Conservation (phyloP, 2,113 vertebrate genomes). For the Antechinus stuartii region DNA sequence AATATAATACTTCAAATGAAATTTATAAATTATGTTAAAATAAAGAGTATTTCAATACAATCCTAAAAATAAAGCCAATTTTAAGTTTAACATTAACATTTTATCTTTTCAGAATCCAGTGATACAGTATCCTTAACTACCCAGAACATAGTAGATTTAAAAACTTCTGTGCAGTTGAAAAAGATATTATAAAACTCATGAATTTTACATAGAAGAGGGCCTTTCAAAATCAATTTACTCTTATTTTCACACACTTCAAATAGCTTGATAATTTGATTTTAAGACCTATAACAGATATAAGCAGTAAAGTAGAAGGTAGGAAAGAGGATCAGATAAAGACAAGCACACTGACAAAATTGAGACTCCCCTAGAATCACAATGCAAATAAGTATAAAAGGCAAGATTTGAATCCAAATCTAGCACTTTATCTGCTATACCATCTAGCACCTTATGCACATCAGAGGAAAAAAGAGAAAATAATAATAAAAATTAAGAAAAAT, state of each 20-base stretch:
- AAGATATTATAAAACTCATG: not conserved
- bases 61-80: not conserved
- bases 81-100: not conserved
- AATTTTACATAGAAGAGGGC: not conserved
- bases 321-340: not conserved
- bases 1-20: not conserved
- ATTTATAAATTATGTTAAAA: not conserved
- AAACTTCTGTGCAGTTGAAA: not conserved
- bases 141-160: not conserved
- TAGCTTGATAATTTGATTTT: slow-evolving; percentile 1
- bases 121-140: not conserved
- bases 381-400: not conserved
- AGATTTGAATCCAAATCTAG: not conserved
- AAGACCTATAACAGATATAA: not conserved
- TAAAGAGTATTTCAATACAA: not conserved
- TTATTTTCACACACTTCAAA: slow-evolving; percentile 13
- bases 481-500: too few species aligned
- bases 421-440: not conserved
- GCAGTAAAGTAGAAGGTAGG: not conserved
- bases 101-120: not conserved
- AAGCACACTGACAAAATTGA: not conserved
- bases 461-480: too few species aligned
- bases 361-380: not conserved
- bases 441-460: not conserved
- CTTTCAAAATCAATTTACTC: not conserved